These are phyloP conservation scores for Liolophura sinensis DNA, from an alignment of 1,140 invertebrate genomes.

Conservation along the genomic window DNA sequence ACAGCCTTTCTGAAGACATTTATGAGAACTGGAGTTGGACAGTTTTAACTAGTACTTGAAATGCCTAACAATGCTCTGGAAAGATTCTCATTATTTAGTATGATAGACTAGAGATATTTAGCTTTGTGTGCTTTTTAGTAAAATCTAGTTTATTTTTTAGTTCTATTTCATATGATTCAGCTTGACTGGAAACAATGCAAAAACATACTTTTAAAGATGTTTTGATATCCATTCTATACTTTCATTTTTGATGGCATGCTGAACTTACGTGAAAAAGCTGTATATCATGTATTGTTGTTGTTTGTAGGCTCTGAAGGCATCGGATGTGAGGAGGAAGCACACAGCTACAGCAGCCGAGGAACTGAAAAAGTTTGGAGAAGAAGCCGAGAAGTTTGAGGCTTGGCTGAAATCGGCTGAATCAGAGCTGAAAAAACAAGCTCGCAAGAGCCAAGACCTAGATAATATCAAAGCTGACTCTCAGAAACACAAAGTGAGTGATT, in stretches of 20 bases:
- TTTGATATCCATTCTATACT: no score
- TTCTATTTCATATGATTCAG: no score
- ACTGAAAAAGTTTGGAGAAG: conserved; percentile 77
- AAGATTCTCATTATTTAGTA: no score
- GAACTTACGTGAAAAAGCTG: background rate
- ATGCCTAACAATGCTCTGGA: no score
- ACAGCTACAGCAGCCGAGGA: conserved; percentile 83
- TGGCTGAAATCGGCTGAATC: conserved; percentile 83
- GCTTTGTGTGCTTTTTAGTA: no score
- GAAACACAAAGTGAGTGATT: conserved; percentile 40
- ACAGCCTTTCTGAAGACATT: background rate
- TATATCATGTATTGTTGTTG: background rate
- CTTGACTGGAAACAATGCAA: no score
- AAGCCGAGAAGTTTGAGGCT: conserved; percentile 77
- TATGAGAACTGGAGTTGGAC: background rate
- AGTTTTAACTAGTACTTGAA: background rate
- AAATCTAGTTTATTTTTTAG: no score
- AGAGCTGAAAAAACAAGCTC: conserved; percentile 65
- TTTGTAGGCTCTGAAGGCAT: conserved; percentile 38
- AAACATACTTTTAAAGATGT: no score
- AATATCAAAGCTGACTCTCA: conserved; percentile 70
- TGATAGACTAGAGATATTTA: no score
- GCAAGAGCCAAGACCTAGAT: conserved; percentile 37
- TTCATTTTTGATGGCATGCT: background rate
- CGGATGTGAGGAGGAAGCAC: conserved; percentile 55